Percentiles rank a stretch among this genome's conserved stretches.
Conservation (phyloP, 2,113 vertebrate genomes). For the Lagopus muta region DNA sequence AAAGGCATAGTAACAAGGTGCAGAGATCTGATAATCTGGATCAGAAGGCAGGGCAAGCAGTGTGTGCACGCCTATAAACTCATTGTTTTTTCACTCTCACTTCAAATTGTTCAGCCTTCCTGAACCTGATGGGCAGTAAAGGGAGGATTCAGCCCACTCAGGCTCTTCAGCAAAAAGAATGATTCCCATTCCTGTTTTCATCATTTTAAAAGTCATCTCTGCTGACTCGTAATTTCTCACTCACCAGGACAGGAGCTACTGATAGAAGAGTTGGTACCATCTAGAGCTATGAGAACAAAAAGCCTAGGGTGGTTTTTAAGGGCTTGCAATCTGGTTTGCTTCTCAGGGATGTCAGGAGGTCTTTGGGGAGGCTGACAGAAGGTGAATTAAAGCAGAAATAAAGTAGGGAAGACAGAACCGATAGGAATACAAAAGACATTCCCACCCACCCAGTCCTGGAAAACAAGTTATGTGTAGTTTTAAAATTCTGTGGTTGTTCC, state of each 20-base stretch:
- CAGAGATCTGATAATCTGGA: neutral
- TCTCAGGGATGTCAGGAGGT: neutral
- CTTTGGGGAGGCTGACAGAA: neutral
- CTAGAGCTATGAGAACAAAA: neutral
- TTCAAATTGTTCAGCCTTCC: neutral
- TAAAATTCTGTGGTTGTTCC: conserved; percentile 17
- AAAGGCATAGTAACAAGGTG: neutral
- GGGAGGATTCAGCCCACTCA: neutral
- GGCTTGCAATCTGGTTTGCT: neutral
- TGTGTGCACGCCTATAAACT: neutral
- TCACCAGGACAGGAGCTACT: neutral
- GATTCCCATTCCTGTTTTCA: neutral
- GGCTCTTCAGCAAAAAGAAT: conserved; percentile 7
- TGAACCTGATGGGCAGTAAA: neutral
- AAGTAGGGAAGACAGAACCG: neutral
- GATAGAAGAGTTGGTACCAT: neutral
- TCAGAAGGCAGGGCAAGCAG: neutral
- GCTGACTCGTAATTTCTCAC: neutral
- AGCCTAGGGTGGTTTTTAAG: fast-evolving
- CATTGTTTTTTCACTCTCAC: neutral
- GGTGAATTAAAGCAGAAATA: conserved; percentile 23
- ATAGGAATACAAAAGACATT: conserved; percentile 17
- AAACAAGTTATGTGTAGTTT: neutral
- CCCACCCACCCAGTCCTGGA: neutral
- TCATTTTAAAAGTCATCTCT: neutral